These are phyloP conservation scores for Trinorchestia longiramus DNA, from an alignment of 1,140 invertebrate genomes.

Conservation along the genomic window DNA sequence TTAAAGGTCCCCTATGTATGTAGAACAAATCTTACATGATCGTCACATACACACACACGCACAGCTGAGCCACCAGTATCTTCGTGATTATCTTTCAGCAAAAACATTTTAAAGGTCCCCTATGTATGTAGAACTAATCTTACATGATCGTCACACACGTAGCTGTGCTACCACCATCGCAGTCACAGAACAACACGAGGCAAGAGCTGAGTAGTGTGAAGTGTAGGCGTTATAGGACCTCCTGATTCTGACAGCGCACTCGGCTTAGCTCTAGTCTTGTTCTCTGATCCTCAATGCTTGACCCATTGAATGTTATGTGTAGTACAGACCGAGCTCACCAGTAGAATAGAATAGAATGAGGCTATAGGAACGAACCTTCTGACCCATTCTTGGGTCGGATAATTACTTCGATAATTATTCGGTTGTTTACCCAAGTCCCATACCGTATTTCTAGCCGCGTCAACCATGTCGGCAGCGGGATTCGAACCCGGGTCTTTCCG, in stretches of 20 bases:
- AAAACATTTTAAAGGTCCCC: no score
- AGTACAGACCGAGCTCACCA: not conserved
- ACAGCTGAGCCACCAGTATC: not conserved
- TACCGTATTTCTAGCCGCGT: no score
- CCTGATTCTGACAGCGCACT: not conserved
- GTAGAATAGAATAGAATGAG: no score
- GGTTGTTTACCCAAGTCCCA: no score
- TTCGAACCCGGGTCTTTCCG: no score
- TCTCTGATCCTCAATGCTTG: not conserved
- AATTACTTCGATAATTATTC: no score
- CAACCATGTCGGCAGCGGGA: no score
- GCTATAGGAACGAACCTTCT: no score
- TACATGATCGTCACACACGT: not conserved
- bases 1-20: no score
- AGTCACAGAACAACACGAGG: not conserved
- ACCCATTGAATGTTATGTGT: not conserved
- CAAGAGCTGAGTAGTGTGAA: not conserved
- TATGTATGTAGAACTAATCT: no score
- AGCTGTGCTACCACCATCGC: not conserved
- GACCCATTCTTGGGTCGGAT: no score
- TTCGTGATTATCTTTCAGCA: not conserved
- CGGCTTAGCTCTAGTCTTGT: not conserved
- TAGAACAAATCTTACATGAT: not conserved
- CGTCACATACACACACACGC: no score
- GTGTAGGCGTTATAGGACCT: not conserved